These are phyloP conservation scores for Synanthedon tipuliformis DNA, from an alignment of 2,888 invertebrate species.

Conservation along the genomic window DNA sequence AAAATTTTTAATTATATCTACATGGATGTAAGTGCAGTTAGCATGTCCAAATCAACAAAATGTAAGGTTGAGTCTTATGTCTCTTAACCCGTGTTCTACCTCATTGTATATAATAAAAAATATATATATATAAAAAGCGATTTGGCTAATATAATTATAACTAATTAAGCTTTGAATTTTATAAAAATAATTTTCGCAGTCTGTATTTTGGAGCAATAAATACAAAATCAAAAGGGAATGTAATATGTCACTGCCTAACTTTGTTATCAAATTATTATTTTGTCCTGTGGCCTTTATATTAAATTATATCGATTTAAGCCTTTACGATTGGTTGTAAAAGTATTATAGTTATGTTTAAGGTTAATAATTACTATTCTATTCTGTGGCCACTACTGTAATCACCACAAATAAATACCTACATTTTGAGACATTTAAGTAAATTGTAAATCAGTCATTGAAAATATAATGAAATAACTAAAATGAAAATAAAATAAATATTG, in stretches of 20 bases:
- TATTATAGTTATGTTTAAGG: background rate
- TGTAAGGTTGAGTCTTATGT: background rate
- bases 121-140: constrained; percentile 16
- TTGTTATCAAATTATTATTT: background rate
- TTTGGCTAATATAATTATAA: constrained; percentile 55
- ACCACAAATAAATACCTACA: no score
- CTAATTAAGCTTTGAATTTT: constrained; percentile 38
- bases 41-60: no score
- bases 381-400: background rate
- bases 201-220: constrained; percentile 51
- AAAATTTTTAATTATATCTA: background rate
- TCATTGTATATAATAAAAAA: constrained; percentile 58
- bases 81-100: constrained; percentile 49
- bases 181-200: constrained; percentile 29
- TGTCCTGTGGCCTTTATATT: background rate
- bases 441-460: no score
- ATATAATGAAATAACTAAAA: no score
- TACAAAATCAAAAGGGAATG: constrained; percentile 21
- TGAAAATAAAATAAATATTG: no score
- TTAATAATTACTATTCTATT: background rate
- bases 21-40: no score
- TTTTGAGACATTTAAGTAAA: no score
- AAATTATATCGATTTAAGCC: background rate
- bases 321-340: background rate
- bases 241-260: constrained; percentile 40